Conservation (phyloP, 2,113 vertebrate species). For the Myocastor coypus region DNA sequence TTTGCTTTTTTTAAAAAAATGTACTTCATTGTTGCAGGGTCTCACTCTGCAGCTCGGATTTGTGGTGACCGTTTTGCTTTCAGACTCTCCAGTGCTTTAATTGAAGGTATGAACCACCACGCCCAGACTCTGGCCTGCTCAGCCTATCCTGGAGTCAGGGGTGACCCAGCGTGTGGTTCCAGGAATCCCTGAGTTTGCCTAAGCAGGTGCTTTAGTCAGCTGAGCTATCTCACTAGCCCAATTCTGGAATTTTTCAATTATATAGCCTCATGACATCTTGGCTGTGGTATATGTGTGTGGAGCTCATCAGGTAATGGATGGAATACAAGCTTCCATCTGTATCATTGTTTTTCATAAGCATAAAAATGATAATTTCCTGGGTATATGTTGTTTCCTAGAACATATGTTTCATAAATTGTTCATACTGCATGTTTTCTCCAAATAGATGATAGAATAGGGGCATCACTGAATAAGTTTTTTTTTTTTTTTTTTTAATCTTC, state of each 20-base stretch:
- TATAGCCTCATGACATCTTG: not conserved
- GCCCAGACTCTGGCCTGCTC: too few species aligned
- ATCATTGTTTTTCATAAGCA: not conserved
- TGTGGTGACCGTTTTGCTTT: too few species aligned
- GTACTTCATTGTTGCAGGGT: too few species aligned
- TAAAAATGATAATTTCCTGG: not conserved
- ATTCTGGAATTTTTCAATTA: not conserved
- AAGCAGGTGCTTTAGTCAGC: too few species aligned
- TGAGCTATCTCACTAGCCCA: too few species aligned
- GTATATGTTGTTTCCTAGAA: constrained; percentile 14
- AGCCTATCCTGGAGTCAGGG: too few species aligned
- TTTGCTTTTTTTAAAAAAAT: not conserved
- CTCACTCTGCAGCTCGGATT: too few species aligned
- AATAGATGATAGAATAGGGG: constrained; percentile 65
- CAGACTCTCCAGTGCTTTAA: too few species aligned
- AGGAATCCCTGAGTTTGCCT: too few species aligned
- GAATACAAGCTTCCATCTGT: not conserved
- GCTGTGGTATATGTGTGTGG: not conserved
- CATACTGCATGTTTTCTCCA: constrained; percentile 35
- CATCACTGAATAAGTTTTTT: constrained; percentile 68
- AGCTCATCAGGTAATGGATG: not conserved
- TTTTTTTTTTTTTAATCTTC: not conserved
- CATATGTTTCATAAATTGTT: not conserved
- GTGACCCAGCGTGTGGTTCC: too few species aligned
- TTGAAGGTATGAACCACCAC: too few species aligned